Percentiles rank a stretch among this genome's conserved stretches.
These are phyloP conservation scores for Drosophila rellima DNA, from an alignment of 2,888 invertebrate species.

Conservation along the genomic window DNA sequence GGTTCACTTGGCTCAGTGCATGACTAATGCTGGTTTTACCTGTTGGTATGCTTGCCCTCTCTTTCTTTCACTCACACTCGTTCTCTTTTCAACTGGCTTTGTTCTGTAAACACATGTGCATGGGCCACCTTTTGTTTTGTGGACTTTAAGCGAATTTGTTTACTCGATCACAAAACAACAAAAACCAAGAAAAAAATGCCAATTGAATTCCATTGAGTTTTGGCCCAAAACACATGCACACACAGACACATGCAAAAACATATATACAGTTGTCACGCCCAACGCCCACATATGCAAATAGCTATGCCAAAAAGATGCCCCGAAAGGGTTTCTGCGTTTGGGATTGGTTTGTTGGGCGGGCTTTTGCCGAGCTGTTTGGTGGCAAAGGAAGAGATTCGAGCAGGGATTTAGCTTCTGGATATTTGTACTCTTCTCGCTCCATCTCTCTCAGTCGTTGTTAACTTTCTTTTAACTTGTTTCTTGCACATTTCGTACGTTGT, in stretches of 20 bases:
- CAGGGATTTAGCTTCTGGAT: constrained; percentile 68
- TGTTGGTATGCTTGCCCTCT: constrained; percentile 35
- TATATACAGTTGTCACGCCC: constrained; percentile 38
- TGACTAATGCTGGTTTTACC: constrained; percentile 59
- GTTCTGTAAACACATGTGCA: constrained; percentile 43
- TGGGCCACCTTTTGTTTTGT: constrained; percentile 65
- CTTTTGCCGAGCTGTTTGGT: constrained; percentile 3
- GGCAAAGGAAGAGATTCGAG: constrained; percentile 18
- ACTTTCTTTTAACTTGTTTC: constrained; percentile 80
- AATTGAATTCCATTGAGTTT: constrained; percentile 80
- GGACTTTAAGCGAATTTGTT: constrained; percentile 77
- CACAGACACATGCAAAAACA: constrained; percentile 5
- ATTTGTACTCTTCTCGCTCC: constrained; percentile 58
- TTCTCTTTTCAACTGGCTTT: constrained; percentile 30
- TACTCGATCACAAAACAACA: constrained; percentile 66
- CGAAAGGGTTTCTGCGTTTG: constrained; percentile 40
- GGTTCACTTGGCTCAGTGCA: constrained; percentile 32
- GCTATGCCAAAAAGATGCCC: constrained; percentile 59
- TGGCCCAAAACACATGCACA: constrained; percentile 18
- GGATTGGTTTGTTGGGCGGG: constrained; percentile 27
- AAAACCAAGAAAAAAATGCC: constrained; percentile 45
- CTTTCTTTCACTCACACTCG: neutral
- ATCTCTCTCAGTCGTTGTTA: constrained; percentile 47
- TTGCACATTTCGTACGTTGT: constrained; percentile 66
- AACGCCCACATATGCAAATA: constrained; percentile 78